These are phyloP conservation scores for Papilio gigon DNA, from an alignment of 2,888 invertebrate genomes.

Conservation along the genomic window DNA sequence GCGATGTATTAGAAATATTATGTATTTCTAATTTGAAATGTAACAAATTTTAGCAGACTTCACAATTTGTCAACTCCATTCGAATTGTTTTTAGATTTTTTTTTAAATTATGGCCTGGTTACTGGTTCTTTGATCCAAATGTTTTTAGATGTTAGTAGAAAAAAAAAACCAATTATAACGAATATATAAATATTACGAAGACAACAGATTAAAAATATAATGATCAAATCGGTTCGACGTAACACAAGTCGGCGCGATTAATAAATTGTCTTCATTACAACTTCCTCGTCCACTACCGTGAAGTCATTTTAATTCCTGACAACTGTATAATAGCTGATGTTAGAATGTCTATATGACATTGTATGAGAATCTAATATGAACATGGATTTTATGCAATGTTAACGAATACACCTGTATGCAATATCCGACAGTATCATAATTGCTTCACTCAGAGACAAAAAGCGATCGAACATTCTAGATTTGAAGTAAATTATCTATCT, in stretches of 20 bases:
- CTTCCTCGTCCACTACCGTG: conserved; percentile 7
- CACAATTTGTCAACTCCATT: too few relatives aligned
- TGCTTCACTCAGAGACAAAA: too few relatives aligned
- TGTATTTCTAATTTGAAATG: too few relatives aligned
- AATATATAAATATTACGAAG: conserved; percentile 5
- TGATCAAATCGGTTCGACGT: neutral
- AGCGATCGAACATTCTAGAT: too few relatives aligned
- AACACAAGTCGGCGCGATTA: conserved; percentile 1
- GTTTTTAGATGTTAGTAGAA: neutral
- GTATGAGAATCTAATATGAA: neutral
- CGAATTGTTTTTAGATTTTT: too few relatives aligned
- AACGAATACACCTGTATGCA: too few relatives aligned
- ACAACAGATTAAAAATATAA: conserved; percentile 24
- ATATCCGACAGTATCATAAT: too few relatives aligned
- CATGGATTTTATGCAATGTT: neutral
- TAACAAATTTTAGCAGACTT: too few relatives aligned
- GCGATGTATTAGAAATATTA: conserved; percentile 15
- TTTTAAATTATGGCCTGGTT: too few relatives aligned
- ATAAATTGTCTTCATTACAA: conserved; percentile 4
- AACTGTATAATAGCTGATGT: neutral
- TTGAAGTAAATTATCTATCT: too few relatives aligned
- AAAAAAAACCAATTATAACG: neutral
- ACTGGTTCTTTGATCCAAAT: too few relatives aligned
- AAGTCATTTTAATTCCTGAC: conserved; percentile 2
- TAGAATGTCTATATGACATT: neutral